Base-by-base conservation (phyloP, 2,113 vertebrate species). In the Sylvia atricapilla region DNA sequence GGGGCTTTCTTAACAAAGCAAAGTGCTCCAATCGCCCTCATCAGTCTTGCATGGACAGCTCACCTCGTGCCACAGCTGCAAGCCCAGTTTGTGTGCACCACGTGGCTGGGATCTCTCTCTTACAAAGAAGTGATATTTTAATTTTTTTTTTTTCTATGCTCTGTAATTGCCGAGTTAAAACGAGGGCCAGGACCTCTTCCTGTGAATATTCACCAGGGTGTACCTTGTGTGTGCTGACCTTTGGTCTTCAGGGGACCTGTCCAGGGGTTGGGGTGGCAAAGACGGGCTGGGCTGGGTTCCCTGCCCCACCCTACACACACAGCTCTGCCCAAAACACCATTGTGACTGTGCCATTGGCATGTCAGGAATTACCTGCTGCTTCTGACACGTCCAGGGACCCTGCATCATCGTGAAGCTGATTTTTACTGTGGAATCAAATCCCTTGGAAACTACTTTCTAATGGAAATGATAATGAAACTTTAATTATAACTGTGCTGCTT, bases 401-500 rank as follows among this genome's bases (percentile, higher is more conserved):
- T 39, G 63, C 68, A 31, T 63, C 56, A 31, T 46, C 8, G 4
- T 4, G 3, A 52, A 84, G 44, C 30, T 20, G 1, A 35, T 69
- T 95, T 94, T 92, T 95, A 74, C 60, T 85, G 75, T 74, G 24
- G 93, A 95, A 77, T 79, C 86, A 94, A 97, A 91, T 93, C 95
- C 79, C 91, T 62, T 39, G 85, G 95, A 91, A 96, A 44, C 62
- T 83, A 58, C 91, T 94, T 96, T 95, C 89, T 97, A 96, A 97
- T 95, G 90, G 95, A 97, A 97, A 95, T 74, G 52, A 86, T 94
- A 92, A 97, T 92, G 95, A 93, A 97, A 96, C 60, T 93, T 96
- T 97, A 97, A 98, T 98, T 96, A 92, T 96, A 96, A 96, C 84
- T 70, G 44, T 95, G 93, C 90, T 95, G 52, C 47, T 90, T 87